Evolutionary conservation across 2,113 vertebrate species (phyloP).

Genomic region (Cynoglossus semilaevis): DNA sequence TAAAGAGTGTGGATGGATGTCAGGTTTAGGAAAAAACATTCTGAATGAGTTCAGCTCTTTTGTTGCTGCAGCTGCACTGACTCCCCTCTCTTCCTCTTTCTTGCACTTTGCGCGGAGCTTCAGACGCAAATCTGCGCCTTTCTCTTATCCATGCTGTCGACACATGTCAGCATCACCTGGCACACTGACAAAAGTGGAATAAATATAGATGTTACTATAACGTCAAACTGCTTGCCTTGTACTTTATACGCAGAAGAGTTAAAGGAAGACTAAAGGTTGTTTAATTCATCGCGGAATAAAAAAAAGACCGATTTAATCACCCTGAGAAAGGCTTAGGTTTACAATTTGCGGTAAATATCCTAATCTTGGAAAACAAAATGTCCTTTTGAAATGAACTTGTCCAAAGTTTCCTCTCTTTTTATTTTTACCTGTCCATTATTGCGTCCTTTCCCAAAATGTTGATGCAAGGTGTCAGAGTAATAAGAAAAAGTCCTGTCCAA

Average conservation of each 20-base stretch:
- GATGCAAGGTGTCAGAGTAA: conserved; percentile 48
- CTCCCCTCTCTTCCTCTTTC: conserved; percentile 1
- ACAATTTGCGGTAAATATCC: too few relatives aligned
- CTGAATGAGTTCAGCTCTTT: neutral
- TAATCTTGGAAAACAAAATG: too few relatives aligned
- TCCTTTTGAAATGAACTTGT: too few relatives aligned
- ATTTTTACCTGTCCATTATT: conserved; percentile 62
- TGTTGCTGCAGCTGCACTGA: conserved; percentile 13
- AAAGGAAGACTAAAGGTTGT: neutral
- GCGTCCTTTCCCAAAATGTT: conserved; percentile 50
- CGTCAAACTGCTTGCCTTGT: neutral
- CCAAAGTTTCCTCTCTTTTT: conserved; percentile 15
- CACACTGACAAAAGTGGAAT: neutral
- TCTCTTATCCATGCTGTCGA: conserved; percentile 18
- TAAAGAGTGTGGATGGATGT: neutral
- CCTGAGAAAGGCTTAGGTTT: too few relatives aligned
- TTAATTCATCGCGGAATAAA: too few relatives aligned
- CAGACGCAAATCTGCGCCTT: conserved; percentile 9
- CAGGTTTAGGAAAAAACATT: conserved; percentile 2
- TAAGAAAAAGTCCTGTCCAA: conserved; percentile 33
- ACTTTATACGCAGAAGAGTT: neutral
- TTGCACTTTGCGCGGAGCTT: conserved; percentile 43
- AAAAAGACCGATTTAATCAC: too few relatives aligned
- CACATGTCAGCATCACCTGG: neutral
- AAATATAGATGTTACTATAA: neutral